Evolutionary conservation across 2,888 invertebrate genomes (phyloP).

Genomic region (Amphiduros pacificus): DNA sequence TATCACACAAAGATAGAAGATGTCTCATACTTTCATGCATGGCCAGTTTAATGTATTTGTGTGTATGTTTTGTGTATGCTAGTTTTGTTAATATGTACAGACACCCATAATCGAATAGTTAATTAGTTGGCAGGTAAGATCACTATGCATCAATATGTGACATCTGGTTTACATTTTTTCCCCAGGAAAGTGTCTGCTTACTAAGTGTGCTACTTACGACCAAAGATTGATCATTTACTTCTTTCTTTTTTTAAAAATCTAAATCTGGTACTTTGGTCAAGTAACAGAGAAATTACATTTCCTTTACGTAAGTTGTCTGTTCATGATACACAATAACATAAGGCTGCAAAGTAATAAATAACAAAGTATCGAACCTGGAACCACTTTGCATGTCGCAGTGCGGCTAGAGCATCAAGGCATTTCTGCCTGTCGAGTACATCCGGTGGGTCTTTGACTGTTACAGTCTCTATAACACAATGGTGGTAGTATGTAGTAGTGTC

Average conservation of each 20-base stretch:
- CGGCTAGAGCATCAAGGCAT: slow-evolving; percentile 99
- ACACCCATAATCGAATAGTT: too few species aligned
- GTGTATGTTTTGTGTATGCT: too few species aligned
- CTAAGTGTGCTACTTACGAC: too few species aligned
- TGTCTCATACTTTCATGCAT: too few species aligned
- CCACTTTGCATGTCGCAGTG: slow-evolving; percentile 99
- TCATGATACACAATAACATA: slow-evolving; percentile 29
- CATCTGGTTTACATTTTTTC: too few species aligned
- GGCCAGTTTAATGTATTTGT: too few species aligned
- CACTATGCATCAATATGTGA: too few species aligned
- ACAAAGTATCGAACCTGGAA: slow-evolving; percentile 82
- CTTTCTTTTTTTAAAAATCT: slow-evolving; percentile 2
- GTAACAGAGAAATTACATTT: background rate
- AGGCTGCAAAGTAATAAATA: slow-evolving; percentile 49
- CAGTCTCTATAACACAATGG: slow-evolving; percentile 56
- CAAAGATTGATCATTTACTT: slow-evolving; percentile 27
- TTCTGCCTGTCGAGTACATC: slow-evolving; percentile 98
- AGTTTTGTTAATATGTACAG: too few species aligned
- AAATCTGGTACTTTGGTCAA: background rate
- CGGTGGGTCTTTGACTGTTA: slow-evolving; percentile 70
- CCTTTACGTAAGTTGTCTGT: background rate
- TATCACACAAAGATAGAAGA: too few species aligned
- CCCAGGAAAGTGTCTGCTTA: too few species aligned
- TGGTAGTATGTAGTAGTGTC: slow-evolving; percentile 2
- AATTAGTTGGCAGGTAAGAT: too few species aligned